Evolutionary conservation across 2,113 vertebrate genomes (phyloP), one percentile per base, ranked within the genome.

Genomic region (Patagioenas fasciata): DNA sequence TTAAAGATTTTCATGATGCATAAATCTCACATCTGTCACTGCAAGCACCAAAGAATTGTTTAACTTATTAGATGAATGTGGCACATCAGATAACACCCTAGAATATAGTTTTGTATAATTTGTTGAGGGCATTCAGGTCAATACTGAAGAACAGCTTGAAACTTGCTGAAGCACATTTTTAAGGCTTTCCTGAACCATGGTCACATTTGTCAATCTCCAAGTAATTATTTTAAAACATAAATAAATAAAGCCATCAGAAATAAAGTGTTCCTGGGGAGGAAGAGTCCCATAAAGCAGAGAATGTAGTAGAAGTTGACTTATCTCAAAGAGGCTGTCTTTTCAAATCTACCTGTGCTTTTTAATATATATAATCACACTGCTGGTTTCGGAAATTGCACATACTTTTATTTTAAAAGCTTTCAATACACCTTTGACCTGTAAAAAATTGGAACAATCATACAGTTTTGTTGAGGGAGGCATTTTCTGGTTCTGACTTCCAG

Each of bases 151-250:
- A 58, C 5, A 73, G 13, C 51, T 82, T 7, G 2, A 91, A 88
- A 91, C n/a, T 88, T 80, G 29, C 75, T 56, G 56, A 84, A 93
- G 29, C 24, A 83, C 14, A 60, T 81, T 95, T 94, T 91, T 91
- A 81, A 78, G 51, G 32, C 4, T 81, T 74, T 85, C 47, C 60
- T 84, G 64, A 84, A 58, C 5, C 8, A 31, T 8, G 31, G 40
- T 88, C 14, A 64, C 1, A 47, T 85, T 94, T 85, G 31, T 77
- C 51, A 93, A 81, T 80, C 48, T 73, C 42, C 16, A 88, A 92
- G 21, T 23, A 18, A 80, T 77, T 83, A 83, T 60, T 94, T 81
- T 47, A 74, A 88, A 79, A 47, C 6, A 28, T 78, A 74, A 90
- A 66, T 80, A 74, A 73, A 58, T 77, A 62, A 25, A 67, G 15